phyloP scores from a whole-genome alignment of 1,140 invertebrate genomes.

The Prorops nasuta region DNA sequence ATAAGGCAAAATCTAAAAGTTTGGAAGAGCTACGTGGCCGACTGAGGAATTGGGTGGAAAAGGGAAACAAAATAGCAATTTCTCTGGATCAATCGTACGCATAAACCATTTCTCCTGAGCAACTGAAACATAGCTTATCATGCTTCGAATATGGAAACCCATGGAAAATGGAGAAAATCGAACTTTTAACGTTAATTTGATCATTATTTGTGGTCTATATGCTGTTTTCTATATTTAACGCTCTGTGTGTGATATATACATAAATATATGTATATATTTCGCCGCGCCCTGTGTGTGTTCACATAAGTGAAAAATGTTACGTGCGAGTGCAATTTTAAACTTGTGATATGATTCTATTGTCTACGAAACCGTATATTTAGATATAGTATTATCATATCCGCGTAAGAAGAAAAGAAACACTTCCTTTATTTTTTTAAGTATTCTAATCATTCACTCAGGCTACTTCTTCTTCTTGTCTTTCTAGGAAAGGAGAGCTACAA shows the following conservation, averaged over 20 bases:
- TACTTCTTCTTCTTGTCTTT: no score
- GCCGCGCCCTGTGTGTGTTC: no score
- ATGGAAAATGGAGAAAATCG: conserved; percentile 3
- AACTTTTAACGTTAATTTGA: no score
- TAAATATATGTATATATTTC: conserved; percentile 22
- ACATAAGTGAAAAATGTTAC: conserved; percentile 4
- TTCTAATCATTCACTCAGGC: no score
- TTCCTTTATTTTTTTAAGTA: no score
- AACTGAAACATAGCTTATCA: background rate
- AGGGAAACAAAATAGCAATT: conserved; percentile 62
- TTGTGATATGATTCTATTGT: conserved; percentile 30
- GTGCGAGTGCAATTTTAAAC: conserved; percentile 14
- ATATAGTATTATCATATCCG: conserved; percentile 23
- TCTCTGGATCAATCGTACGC: conserved; percentile 59
- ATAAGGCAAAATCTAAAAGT: conserved; percentile 86
- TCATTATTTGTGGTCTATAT: no score
- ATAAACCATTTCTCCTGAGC: conserved; percentile 35
- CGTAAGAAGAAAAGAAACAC: conserved; percentile 17
- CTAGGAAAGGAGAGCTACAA: no score
- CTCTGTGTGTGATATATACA: conserved; percentile 38
- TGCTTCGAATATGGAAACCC: background rate
- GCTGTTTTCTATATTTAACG: no score
- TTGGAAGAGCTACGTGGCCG: conserved; percentile 79
- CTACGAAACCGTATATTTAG: conserved; percentile 16
- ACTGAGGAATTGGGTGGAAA: conserved; percentile 81